Conservation (phyloP, 2,888 invertebrate species). For the Sclerodermus sp. region DNA sequence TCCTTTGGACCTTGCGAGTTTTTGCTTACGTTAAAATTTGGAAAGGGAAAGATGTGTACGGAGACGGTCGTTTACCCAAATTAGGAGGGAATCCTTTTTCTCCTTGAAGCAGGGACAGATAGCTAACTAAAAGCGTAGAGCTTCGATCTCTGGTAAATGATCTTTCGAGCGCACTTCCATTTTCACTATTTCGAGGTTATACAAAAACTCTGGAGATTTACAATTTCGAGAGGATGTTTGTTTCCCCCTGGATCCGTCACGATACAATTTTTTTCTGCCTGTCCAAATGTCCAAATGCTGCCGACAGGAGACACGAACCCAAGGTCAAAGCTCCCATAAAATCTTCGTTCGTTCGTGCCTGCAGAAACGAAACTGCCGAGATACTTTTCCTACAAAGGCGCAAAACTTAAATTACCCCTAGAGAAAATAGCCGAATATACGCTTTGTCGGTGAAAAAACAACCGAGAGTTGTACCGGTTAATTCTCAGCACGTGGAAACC, state of each 20-base stretch:
- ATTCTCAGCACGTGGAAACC: neutral
- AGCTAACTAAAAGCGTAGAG: too few species aligned
- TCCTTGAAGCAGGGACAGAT: too few species aligned
- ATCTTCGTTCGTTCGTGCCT: slow-evolving; percentile 3
- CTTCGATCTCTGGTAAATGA: slow-evolving; percentile 12
- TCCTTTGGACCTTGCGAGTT: too few species aligned
- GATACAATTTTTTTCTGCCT: slow-evolving; percentile 22
- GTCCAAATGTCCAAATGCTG: neutral
- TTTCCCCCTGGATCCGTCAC: slow-evolving; percentile 45
- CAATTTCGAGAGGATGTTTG: slow-evolving; percentile 30
- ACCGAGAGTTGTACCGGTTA: neutral
- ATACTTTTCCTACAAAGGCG: neutral
- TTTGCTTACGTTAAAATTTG: too few species aligned
- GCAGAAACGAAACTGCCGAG: slow-evolving; percentile 7
- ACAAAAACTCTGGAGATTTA: slow-evolving; percentile 39
- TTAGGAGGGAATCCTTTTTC: too few species aligned
- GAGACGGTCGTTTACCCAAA: too few species aligned
- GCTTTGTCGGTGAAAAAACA: neutral
- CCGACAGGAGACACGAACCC: neutral
- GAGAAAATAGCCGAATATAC: neutral
- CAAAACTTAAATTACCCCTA: neutral
- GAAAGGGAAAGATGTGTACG: too few species aligned
- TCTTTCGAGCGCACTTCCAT: slow-evolving; percentile 31
- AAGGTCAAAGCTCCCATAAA: slow-evolving; percentile 26
- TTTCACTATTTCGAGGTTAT: slow-evolving; percentile 35